Percentiles rank a stretch among this genome's conserved stretches.
Conservation (phyloP, 2,797 vertebrate species). For the Parauchenoglanis punctatus region DNA sequence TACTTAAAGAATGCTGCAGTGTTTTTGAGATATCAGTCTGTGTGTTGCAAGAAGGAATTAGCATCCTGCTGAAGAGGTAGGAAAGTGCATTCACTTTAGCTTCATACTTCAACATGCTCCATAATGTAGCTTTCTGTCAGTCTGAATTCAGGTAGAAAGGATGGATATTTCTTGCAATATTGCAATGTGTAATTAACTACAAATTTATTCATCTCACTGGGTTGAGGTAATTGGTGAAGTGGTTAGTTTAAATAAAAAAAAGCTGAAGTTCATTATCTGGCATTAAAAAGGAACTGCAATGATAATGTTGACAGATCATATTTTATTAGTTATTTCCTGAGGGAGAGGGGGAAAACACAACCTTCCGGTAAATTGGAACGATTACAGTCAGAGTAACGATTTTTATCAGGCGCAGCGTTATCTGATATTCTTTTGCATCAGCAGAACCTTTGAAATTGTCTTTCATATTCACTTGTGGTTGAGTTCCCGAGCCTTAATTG, state of each 20-base stretch:
- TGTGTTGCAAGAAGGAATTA: conserved; percentile 19
- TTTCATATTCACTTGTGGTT: conserved; percentile 52
- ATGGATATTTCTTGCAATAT: background rate
- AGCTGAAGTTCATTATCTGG: conserved; percentile 12
- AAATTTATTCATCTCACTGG: conserved; percentile 3
- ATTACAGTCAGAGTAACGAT: conserved; percentile 60
- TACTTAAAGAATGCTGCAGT: conserved; percentile 6
- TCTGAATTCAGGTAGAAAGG: background rate
- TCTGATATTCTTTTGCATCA: conserved; percentile 53
- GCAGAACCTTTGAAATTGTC: conserved; percentile 50
- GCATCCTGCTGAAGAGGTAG: conserved; percentile 43
- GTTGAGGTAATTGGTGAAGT: background rate
- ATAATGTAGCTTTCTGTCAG: conserved; percentile 49
- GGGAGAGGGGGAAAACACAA: conserved; percentile 34
- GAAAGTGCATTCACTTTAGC: conserved; percentile 48
- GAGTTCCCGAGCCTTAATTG: conserved; percentile 45
- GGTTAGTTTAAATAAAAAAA: background rate
- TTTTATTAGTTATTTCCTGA: conserved; percentile 54
- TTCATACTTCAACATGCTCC: conserved; percentile 27
- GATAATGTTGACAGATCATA: conserved; percentile 41
- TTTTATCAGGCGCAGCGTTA: conserved; percentile 55
- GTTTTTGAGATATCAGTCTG: conserved; percentile 17
- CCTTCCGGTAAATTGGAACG: conserved; percentile 59
- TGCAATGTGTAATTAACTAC: conserved; percentile 5
- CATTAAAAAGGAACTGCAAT: conserved; percentile 5